Base-by-base conservation (phyloP, 2,113 vertebrate genomes). In the Poeciliopsis prolifica region DNA sequence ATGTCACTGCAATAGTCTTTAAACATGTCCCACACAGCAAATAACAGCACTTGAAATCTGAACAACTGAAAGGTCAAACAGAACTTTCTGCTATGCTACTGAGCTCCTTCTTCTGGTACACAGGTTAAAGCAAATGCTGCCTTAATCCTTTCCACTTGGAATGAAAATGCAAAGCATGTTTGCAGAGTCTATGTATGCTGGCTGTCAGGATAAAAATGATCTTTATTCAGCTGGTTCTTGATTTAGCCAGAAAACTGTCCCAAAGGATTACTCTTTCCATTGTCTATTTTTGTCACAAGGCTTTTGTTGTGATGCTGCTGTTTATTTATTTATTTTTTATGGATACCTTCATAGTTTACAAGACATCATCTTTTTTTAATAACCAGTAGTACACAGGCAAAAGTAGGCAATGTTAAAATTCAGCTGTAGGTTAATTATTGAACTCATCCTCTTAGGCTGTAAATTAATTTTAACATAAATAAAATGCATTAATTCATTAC, bases 41-140 rank as follows among this genome's bases (percentile, higher is more conserved):
- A 86, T 62, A 40, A 61, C 26, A 0, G 42, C 61, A 60, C 61
- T 73, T 74, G 26, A 88, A 88, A 74, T 30, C 64, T 68, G 72
- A 69, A 86, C 67, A 64, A 71, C 26, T 65, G 60, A 72, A 69
- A 71, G 68, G 70, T 75, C 44, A 61, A 77, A 75, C 75, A 73
- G 74, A 60, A 68, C 51, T 67, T 61, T 80, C 37, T 69, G 48
- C 71, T 37, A 33, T 26, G 24, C 51, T 75, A n/a, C 61, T 44
- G 81, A 82, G 58, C 61, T 79, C 60, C 64, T 68, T 80, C 78
- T 33, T 62, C 75, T 65, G 64, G 72, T 67, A 60, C 22, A 42
- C 42, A 83, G 58, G 77, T 61, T 1, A 77, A 64, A 79, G 83
- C 79, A 74, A 29, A 6, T 1, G 60, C 22, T 51, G 4, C 51